Evolutionary conservation across 2,888 invertebrate genomes (phyloP), one percentile per base, ranked within the genome.

Genomic region (Oscheius onirici): DNA sequence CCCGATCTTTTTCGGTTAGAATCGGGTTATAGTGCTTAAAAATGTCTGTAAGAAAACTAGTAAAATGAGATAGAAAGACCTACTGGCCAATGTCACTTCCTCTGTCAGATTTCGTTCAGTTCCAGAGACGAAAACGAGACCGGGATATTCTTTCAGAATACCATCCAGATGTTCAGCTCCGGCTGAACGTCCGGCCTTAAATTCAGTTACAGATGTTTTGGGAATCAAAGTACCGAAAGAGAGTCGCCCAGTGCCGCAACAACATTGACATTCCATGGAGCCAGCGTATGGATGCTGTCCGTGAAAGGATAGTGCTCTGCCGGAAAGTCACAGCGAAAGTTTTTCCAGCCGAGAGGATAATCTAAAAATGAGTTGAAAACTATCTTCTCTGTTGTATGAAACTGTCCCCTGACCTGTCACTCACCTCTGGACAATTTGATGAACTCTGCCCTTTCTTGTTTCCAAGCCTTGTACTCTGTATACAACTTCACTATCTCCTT

Each of bases 231-330:
- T 43, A 76, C 78, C 11, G 78, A 71, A 2, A 78, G 51, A 11
- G 78, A 78, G 51, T 78, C 78, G 3, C 78, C 78, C 17, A 78
- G 55, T 13, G 74, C 69, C 10, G 66, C 75, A 49, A 78, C 44
- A 24, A 71, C 76, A 1, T 49, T 22, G 41, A 78, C 76, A 41
- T 76, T 54, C 41, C 74, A 74, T 3, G 78, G 78, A 46, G 72
- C 69, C 1, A 78, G 63, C 6, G 70, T 68, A 55, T 78, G 75
- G 26, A 76, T 67, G 28, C 63, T 63, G 11, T 5, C 17, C 1
- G 75, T n/a, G n/a, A n/a, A 24, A 0, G 43, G 26, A 3, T 11
- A 10, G 24, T n/a, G 17, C 8, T 22, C 51, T 1, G 54, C 44
- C 1, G 66, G 71, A 20, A 34, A 40, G 6, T 41, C 20, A 66